phyloP scores from a whole-genome alignment of 2,888 invertebrate genomes.

The Phytoseiulus persimilis region DNA sequence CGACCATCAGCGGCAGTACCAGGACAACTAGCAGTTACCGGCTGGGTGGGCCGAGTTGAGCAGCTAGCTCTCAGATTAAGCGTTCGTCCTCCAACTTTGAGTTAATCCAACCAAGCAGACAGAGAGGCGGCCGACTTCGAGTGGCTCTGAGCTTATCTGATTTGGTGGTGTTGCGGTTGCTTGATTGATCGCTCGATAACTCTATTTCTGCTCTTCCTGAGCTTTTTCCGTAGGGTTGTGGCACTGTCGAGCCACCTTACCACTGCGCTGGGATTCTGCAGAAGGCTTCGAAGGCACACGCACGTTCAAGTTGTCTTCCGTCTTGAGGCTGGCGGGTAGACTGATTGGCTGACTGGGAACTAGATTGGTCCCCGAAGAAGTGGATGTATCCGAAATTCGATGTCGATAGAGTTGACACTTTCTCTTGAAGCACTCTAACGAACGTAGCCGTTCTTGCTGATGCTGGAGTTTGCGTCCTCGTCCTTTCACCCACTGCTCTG shows the following conservation, averaged over 20 bases:
- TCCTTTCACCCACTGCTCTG: background rate
- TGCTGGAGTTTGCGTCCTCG: background rate
- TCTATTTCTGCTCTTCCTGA: background rate
- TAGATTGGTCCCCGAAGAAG: background rate
- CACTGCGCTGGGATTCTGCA: background rate
- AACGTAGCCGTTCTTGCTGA: background rate
- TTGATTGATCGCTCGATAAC: background rate
- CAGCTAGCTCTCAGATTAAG: background rate
- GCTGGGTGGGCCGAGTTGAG: slow-evolving; percentile 5
- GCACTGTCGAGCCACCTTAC: background rate
- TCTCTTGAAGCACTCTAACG: background rate
- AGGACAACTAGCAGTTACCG: background rate
- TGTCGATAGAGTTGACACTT: background rate
- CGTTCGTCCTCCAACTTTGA: background rate
- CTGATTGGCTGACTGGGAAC: background rate
- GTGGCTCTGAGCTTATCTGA: background rate
- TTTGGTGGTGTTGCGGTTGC: background rate
- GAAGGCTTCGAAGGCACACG: background rate
- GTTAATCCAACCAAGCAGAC: background rate
- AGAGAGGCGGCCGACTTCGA: background rate
- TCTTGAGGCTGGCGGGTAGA: background rate
- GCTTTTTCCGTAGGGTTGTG: background rate
- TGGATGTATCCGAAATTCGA: background rate
- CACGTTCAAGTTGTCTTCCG: background rate
- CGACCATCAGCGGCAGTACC: background rate